These are phyloP conservation scores for Micronycteris hirsuta DNA, from an alignment of 2,113 vertebrate species.

Conservation along the genomic window DNA sequence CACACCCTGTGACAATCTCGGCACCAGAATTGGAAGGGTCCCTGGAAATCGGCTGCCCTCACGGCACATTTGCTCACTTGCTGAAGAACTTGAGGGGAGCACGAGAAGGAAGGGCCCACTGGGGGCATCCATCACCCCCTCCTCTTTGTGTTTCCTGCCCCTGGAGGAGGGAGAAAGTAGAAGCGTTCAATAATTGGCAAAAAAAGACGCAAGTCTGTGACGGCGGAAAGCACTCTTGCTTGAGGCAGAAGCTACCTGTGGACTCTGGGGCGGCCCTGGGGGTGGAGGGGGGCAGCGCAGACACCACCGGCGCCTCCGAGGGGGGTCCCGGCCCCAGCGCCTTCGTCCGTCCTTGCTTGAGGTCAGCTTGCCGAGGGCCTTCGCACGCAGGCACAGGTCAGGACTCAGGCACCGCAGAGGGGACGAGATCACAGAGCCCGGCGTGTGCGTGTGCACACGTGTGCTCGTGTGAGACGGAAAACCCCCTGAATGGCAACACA, in stretches of 20 bases:
- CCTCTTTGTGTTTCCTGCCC: background rate
- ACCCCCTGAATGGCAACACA: fast-evolving
- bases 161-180: background rate
- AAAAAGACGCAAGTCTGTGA: background rate
- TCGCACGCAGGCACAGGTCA: fast-evolving
- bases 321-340: too few species aligned
- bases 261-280: background rate
- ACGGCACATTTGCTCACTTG: background rate
- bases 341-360: fast-evolving
- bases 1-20: background rate
- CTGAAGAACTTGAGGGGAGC: background rate
- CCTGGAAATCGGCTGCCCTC: too few species aligned
- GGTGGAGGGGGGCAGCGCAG: background rate
- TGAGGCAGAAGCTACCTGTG: background rate
- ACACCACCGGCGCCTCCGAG: background rate
- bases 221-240: background rate
- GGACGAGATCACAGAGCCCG: background rate
- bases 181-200: background rate
- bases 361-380: too few species aligned
- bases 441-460: fast-evolving
- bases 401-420: too few species aligned
- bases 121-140: background rate
- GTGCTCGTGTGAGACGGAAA: background rate
- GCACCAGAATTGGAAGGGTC: background rate
- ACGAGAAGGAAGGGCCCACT: background rate